Evolutionary conservation across 1,140 invertebrate species (phyloP).

Genomic region (Pararge aegeria): DNA sequence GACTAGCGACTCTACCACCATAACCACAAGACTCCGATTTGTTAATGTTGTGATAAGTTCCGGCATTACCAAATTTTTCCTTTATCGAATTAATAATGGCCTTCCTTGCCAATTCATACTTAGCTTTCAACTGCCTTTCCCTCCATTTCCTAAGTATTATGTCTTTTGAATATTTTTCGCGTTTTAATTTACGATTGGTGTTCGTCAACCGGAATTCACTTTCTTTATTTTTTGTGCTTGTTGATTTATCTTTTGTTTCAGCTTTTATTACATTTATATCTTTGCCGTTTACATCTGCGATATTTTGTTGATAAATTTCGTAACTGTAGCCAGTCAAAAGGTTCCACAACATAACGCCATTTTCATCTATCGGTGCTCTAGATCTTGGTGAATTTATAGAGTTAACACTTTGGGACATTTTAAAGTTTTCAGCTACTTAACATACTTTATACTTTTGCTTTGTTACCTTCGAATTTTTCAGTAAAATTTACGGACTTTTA

Average conservation of each 20-base stretch:
- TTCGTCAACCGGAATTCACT: constrained; percentile 20
- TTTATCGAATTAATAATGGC: constrained; percentile 70
- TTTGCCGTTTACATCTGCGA: neutral
- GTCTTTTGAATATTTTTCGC: constrained; percentile 38
- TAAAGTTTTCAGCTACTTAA: neutral
- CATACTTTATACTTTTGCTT: neutral
- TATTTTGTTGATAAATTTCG: constrained; percentile 2
- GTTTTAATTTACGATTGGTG: constrained; percentile 26
- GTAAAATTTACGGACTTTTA: neutral
- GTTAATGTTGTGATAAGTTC: neutral
- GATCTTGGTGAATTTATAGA: constrained; percentile 50
- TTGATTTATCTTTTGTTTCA: constrained; percentile 36
- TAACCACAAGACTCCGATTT: constrained; percentile 38
- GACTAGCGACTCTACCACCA: constrained; percentile 48
- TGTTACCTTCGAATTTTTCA: neutral
- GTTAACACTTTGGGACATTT: constrained; percentile 40
- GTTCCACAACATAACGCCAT: constrained; percentile 54
- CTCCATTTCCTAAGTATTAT: constrained; percentile 62
- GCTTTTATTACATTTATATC: constrained; percentile 11
- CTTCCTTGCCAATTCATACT: constrained; percentile 57
- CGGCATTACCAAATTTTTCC: constrained; percentile 53
- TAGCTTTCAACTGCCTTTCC: constrained; percentile 55
- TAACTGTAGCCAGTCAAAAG: neutral
- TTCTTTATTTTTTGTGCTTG: constrained; percentile 26
- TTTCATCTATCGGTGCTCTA: constrained; percentile 51